Conservation (phyloP, 2,113 vertebrate species). For the Climacteris rufus region DNA sequence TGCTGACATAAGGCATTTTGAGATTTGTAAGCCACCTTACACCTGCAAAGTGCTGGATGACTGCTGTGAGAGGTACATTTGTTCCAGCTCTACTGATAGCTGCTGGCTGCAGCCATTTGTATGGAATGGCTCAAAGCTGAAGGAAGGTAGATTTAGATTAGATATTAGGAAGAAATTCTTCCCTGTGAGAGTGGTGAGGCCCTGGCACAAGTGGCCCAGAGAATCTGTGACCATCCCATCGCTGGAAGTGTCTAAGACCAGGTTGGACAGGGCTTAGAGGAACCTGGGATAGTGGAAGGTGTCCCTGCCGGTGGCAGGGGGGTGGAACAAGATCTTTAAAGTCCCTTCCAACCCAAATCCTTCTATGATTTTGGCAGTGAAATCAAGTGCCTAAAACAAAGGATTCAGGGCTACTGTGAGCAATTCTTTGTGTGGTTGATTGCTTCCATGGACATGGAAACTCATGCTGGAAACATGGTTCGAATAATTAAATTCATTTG, state of each 20-base stretch:
- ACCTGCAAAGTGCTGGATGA: not conserved
- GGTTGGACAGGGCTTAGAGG: not conserved
- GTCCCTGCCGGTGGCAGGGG: not conserved
- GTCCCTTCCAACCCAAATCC: not conserved
- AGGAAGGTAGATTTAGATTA: not conserved
- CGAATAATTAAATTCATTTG: slow-evolving; percentile 8
- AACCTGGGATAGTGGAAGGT: not conserved
- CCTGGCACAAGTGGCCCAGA: not conserved
- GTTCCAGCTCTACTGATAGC: not conserved
- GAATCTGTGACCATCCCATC: not conserved
- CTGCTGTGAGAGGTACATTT: not conserved
- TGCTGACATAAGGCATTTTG: not conserved
- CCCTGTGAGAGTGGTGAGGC: not conserved
- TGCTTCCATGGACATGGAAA: not conserved
- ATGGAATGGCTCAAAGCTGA: not conserved
- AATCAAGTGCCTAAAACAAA: not conserved
- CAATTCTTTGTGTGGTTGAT: not conserved
- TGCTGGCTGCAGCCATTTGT: not conserved
- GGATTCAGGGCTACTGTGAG: not conserved
- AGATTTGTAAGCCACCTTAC: not conserved
- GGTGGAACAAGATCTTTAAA: not conserved
- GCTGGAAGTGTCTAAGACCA: not conserved
- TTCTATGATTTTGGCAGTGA: not conserved
- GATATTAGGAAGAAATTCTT: not conserved
- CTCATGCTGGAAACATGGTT: not conserved